These are phyloP conservation scores for Labrus mixtus DNA, from an alignment of 2,113 vertebrate species.

Conservation along the genomic window DNA sequence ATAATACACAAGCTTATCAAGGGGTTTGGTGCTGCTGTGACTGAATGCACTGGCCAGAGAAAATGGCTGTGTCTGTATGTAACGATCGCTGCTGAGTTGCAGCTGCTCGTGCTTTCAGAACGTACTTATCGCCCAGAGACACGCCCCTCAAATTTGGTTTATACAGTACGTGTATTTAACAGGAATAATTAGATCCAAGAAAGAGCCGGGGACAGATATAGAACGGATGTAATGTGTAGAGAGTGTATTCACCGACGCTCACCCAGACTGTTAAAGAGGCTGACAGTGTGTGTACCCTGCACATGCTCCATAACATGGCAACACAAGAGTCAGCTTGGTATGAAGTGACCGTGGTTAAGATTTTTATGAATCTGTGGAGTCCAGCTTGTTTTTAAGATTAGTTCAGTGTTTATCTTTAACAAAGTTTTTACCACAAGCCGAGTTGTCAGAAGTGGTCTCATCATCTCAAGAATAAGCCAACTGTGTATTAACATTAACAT, in stretches of 20 bases:
- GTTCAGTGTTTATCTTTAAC: not conserved
- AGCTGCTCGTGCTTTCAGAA: conserved; percentile 60
- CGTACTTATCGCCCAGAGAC: conserved; percentile 47
- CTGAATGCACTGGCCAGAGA: conserved; percentile 35
- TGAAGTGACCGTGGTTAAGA: not conserved
- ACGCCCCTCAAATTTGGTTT: conserved; percentile 52
- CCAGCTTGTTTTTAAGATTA: not conserved
- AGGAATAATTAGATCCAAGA: conserved; percentile 53
- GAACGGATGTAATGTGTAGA: conserved; percentile 35
- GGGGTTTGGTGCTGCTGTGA: conserved; percentile 38
- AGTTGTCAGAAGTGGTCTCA: no score
- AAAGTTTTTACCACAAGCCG: not conserved
- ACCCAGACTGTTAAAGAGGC: conserved; percentile 14
- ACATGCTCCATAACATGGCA: conserved; percentile 9
- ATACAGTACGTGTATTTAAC: conserved; percentile 55
- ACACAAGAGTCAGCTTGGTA: conserved; percentile 26
- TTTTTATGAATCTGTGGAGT: no score
- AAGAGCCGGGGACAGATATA: conserved; percentile 28
- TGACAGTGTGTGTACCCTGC: conserved; percentile 5
- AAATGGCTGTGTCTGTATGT: conserved; percentile 53
- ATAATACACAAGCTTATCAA: conserved; percentile 26
- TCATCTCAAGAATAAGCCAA: no score
- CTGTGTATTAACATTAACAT: no score
- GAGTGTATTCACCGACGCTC: conserved; percentile 30
- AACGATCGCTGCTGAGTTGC: conserved; percentile 40